Base-by-base conservation (phyloP, 2,888 invertebrate genomes). In the Coenonympha arcania region DNA sequence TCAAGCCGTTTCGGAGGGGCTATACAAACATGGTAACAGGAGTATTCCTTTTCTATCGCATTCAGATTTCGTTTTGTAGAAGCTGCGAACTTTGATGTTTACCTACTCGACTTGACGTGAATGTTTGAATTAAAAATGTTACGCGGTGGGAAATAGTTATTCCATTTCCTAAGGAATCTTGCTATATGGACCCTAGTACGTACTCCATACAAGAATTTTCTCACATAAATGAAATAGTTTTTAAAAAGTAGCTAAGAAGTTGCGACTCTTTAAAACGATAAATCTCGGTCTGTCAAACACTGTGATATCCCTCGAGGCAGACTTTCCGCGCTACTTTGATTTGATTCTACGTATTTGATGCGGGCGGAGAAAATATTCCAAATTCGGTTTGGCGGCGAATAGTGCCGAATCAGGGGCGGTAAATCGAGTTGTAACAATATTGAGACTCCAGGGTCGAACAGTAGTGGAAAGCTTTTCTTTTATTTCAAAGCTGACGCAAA, bases 241-340 rank as follows among this genome's bases (percentile, higher is more conserved):
- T 2, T 15, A 8, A 3, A 6, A 31, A 15, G 15, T 16, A 18
- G 30, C 11, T 4, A 11, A 75, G n/a, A n/a, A n/a, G n/a, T 79
- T 77, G 71, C 67, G 65, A 6, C 65, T 60, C 47, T 50, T 43
- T 73, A 71, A 71, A 76, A 71, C 73, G 73, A 76, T 72, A 71
- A 76, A 74, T 78, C 75, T 73, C 60, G 64, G 62, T 62, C 66
- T 66, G 53, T 71, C 71, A 73, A 72, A 76, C 71, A 75, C 63
- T 60, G 61, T 68, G 67, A 40, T 40, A 50, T 54, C 75, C 69
- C 71, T 58, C 55, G 75, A 69, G 73, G 65, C 58, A 58, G 61
- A 69, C 72, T 69, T 67, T 68, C 50, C 65, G 68, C 62, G 68
- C 66, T 72, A 79, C 63, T 79, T 79, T 75, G 78, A 82, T 80